phyloP scores from a whole-genome alignment of 2,113 vertebrate species.

The Hystrix cristata region DNA sequence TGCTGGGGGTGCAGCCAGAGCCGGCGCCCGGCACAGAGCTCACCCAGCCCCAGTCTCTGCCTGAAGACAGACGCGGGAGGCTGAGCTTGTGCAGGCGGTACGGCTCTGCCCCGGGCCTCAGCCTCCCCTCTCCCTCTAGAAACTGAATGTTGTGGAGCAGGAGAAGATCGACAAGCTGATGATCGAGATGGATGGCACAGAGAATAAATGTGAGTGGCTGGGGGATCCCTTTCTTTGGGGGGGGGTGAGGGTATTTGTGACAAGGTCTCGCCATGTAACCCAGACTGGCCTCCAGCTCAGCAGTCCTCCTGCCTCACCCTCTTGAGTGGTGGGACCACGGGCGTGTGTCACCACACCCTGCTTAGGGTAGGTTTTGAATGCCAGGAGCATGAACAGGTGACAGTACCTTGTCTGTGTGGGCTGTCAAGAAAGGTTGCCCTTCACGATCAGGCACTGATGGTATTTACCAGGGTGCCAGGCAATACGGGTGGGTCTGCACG shows the following conservation, averaged over 20 bases:
- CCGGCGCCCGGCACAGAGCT: not conserved
- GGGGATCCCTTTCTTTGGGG: too few species aligned
- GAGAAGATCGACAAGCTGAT: slow-evolving; percentile 98
- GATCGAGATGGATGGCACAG: slow-evolving; percentile 99
- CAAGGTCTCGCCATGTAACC: not conserved
- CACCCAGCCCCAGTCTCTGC: not conserved
- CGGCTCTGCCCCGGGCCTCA: not conserved
- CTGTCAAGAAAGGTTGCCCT: not conserved
- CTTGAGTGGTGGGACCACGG: not conserved
- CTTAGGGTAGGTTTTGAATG: not conserved
- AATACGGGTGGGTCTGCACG: rapidly evolving
- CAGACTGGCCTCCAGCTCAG: not conserved
- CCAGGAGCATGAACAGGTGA: not conserved
- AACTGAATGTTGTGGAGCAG: slow-evolving; percentile 94
- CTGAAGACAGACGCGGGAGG: not conserved
- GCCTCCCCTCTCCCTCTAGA: slow-evolving; percentile 84
- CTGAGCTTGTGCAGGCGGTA: rapidly evolving
- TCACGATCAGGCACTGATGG: rapidly evolving
- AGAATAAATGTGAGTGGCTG: slow-evolving; percentile 96
- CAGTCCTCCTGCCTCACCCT: not conserved
- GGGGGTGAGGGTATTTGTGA: too few species aligned
- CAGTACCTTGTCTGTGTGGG: not conserved
- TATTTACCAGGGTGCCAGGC: not conserved
- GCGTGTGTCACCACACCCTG: not conserved
- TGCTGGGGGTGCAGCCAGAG: not conserved